A percentile compares a stretch with the other conserved stretches of the same genome.
phyloP scores from a whole-genome alignment of 2,113 vertebrate genomes.

The Alosa alosa region DNA sequence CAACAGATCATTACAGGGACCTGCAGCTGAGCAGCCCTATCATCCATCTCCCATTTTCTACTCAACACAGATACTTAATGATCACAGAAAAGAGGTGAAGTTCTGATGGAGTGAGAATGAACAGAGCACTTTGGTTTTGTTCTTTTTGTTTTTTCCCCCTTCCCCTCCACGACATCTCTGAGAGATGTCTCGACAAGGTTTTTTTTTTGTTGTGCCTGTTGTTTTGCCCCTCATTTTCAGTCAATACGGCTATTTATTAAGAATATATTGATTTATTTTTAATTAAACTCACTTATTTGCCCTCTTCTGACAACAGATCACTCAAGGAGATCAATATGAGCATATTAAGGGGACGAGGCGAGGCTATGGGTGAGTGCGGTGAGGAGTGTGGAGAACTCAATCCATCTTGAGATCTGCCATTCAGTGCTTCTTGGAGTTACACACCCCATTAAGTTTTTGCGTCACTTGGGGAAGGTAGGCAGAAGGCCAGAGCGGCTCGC shows the following conservation, averaged over 20 bases:
- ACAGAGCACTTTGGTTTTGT: not conserved
- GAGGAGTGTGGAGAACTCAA: constrained; percentile 52
- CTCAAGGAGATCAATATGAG: constrained; percentile 59
- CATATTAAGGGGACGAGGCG: constrained; percentile 55
- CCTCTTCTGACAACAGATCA: constrained; percentile 65
- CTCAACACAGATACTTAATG: not conserved
- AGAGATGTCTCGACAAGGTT: constrained; percentile 25
- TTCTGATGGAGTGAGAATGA: constrained; percentile 41
- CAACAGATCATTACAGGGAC: constrained; percentile 5
- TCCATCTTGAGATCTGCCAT: constrained; percentile 46
- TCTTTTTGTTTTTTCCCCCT: not conserved
- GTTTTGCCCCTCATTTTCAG: constrained; percentile 22
- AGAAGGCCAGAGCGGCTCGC: not conserved
- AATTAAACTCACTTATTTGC: constrained; percentile 63
- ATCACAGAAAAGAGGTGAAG: constrained; percentile 27
- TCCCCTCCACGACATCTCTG: not conserved
- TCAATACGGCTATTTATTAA: constrained; percentile 50
- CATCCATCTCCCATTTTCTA: not conserved
- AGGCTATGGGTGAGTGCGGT: constrained; percentile 37
- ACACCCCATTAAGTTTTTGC: constrained; percentile 26
- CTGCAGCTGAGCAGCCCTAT: not conserved
- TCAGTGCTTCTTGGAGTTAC: constrained; percentile 51
- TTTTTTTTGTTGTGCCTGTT: constrained; percentile 36
- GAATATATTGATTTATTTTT: constrained; percentile 64
- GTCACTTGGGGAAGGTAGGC: constrained; percentile 4